Evolutionary conservation across 1,140 invertebrate species (phyloP).

Genomic region (Charaxes varanes): DNA sequence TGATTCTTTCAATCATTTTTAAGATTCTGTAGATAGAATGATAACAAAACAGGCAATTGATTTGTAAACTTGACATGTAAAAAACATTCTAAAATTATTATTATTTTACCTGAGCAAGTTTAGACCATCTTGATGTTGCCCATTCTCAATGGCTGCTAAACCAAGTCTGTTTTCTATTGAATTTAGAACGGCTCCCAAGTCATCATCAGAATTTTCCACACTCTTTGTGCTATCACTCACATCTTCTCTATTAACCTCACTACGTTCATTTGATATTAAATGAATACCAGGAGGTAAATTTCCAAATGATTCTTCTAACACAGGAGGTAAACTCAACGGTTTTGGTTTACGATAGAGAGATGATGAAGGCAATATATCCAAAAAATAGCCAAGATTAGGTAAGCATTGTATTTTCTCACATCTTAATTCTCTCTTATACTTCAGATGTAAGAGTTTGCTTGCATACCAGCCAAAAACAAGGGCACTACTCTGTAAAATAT

Average conservation of each 20-base stretch:
- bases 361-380: conserved; percentile 12
- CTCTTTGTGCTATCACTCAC: conserved; percentile 20
- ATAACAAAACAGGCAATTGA: background rate
- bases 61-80: background rate
- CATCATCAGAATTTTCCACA: conserved; percentile 33
- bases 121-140: conserved; percentile 61
- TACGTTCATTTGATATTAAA: conserved; percentile 53
- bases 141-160: conserved; percentile 65
- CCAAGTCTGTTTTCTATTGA: conserved; percentile 69
- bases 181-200: conserved; percentile 60
- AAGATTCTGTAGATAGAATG: too few species aligned
- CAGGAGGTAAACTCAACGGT: conserved; percentile 4
- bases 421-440: conserved; percentile 37
- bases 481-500: conserved; percentile 67
- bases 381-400: conserved; percentile 13
- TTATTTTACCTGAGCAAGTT: conserved; percentile 56
- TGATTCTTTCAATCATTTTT: too few species aligned
- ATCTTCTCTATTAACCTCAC: conserved; percentile 21
- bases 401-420: conserved; percentile 19
- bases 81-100: too few species aligned
- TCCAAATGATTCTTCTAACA: conserved; percentile 8
- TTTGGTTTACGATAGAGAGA: conserved; percentile 1
- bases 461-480: conserved; percentile 69
- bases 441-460: conserved; percentile 61
- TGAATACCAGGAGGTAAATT: conserved; percentile 35